These are phyloP conservation scores for Oreochromis mossambicus DNA, from an alignment of 2,797 vertebrate genomes.

Conservation along the genomic window DNA sequence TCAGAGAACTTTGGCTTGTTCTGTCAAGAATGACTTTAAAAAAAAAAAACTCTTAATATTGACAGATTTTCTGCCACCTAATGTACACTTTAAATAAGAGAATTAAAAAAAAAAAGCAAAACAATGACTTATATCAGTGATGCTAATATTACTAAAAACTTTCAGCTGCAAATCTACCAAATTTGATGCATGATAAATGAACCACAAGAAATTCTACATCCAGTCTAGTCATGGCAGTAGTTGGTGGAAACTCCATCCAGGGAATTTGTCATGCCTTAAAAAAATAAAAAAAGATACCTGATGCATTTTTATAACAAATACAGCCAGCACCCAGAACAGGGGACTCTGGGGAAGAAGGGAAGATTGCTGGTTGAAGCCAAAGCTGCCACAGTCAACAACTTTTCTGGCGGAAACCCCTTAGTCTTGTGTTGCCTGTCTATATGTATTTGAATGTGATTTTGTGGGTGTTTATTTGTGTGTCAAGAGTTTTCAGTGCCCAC, in stretches of 20 bases:
- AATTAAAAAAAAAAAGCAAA: background rate
- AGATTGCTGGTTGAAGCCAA: background rate
- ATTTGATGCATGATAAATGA: background rate
- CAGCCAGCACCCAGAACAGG: background rate
- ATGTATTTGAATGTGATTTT: background rate
- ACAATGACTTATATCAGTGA: background rate
- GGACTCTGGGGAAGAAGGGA: background rate
- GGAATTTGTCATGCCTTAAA: background rate
- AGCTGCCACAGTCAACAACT: background rate
- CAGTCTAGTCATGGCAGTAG: background rate
- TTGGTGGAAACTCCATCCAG: background rate
- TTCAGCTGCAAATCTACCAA: background rate
- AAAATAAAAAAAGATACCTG: background rate
- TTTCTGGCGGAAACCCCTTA: background rate
- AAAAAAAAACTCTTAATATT: background rate
- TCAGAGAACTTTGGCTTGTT: background rate
- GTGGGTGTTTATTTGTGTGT: background rate
- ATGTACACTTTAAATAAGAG: background rate
- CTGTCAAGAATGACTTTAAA: background rate
- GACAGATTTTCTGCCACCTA: background rate
- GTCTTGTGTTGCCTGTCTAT: background rate
- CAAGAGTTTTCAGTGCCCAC: background rate
- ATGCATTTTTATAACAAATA: background rate
- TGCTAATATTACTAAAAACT: background rate
- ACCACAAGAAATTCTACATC: background rate